Base-by-base conservation (phyloP, 2,113 vertebrate species). In the Gymnogyps californianus region DNA sequence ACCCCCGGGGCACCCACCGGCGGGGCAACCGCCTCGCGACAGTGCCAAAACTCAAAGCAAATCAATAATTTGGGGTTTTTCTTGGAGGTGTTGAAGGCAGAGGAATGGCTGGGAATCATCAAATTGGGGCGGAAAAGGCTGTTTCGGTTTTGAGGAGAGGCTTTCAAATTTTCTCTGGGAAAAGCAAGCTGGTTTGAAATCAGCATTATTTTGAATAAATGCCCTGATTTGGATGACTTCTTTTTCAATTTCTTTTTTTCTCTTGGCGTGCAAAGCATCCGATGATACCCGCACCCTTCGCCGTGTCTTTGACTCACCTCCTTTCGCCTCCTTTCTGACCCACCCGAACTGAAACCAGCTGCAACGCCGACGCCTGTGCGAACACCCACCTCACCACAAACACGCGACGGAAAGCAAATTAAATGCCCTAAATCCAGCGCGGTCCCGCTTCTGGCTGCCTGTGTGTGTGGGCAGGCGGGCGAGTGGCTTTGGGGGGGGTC, bases 1-100 rank as follows among this genome's bases (percentile, higher is more conserved):
- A 20, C 1, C 22, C 9, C n/a, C 8, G 2, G 2, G 28, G 47
- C 40, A 65, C 13, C 19, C 5, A 0, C 32, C 7, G 1, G 8
- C 1, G 4, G 10, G 17, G 20, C 5, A 10, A 22, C 22, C 2
- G 3, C 52, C 71, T 36, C 1, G 0, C 1, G 10, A 21, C 0
- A 0, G 25, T 10, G 42, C 59, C 59, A 83, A 80, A 86, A 87
- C 16, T 1, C 61, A 66, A 36, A 80, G 51, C 26, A 36, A 83
- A 52, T 6, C n/a, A 70, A 49, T 13, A 19, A 44, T 26, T 5
- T 13, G 44, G 49, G 4, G 14, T 2, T 20, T 76, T 86, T 26
- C 24, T 25, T 25, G 42, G 38, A 36, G 28, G 19, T 4, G 18
- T 5, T 13, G 22, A 16, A 71, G 42, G 59, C 32, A 42, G 49